Evolutionary conservation across 2,797 vertebrate species (phyloP).

Genomic region (Urosaurus nigricauda): DNA sequence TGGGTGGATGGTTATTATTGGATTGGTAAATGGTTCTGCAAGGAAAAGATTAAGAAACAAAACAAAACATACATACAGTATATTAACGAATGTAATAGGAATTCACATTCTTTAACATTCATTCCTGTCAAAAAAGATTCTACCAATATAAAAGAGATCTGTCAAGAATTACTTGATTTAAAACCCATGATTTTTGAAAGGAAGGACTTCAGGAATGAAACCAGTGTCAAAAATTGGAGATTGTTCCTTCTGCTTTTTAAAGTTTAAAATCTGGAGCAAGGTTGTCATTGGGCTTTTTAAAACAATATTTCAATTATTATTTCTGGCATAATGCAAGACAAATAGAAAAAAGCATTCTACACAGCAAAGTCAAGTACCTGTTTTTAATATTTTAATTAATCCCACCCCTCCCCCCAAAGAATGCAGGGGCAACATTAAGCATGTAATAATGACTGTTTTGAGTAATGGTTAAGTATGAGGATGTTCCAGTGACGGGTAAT

Average conservation of each 20-base stretch:
- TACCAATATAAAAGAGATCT: not conserved
- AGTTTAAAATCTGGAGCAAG: not conserved
- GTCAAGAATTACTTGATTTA: not conserved
- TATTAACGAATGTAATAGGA: not conserved
- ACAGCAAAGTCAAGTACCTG: too few species aligned
- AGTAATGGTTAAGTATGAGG: too few species aligned
- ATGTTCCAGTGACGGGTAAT: too few species aligned
- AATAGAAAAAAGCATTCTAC: too few species aligned
- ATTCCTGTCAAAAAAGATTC: not conserved
- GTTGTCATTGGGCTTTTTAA: not conserved
- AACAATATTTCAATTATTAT: not conserved
- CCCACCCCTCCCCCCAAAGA: too few species aligned
- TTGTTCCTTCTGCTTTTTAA: too few species aligned
- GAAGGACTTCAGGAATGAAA: not conserved
- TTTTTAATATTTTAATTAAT: too few species aligned
- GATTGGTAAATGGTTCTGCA: constrained; percentile 78
- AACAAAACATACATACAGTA: not conserved
- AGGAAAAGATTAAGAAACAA: constrained; percentile 6
- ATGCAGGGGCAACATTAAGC: not conserved
- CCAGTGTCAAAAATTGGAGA: not conserved
- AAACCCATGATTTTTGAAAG: not conserved
- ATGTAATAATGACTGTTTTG: not conserved
- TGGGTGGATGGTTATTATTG: constrained; percentile 68
- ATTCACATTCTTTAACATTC: not conserved
- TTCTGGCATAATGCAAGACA: too few species aligned